These are phyloP conservation scores for Catostomus latipinnis DNA, from an alignment of 2,797 vertebrate species.

Conservation along the genomic window DNA sequence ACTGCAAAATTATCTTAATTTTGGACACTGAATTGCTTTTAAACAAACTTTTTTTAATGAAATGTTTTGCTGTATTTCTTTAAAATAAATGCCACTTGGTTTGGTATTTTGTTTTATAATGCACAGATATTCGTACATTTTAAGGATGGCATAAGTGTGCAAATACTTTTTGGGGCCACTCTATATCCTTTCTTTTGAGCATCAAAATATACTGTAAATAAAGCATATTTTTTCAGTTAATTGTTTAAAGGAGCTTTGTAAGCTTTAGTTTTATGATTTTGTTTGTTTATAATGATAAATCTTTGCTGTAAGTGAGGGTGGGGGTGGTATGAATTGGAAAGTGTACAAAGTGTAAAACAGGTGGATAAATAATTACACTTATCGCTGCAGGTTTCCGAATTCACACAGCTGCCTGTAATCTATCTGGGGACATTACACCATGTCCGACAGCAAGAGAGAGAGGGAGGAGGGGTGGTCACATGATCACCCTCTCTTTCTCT, in stretches of 20 bases:
- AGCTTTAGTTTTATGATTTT: neutral
- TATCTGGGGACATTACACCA: slow-evolving; percentile 47
- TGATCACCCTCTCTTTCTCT: neutral
- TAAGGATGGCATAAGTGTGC: no score
- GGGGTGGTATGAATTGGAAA: slow-evolving; percentile 4
- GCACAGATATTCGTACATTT: no score
- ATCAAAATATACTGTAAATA: neutral
- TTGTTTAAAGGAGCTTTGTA: neutral
- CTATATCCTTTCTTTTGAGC: neutral
- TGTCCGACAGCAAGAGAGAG: slow-evolving; percentile 11
- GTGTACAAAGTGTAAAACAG: slow-evolving; percentile 42
- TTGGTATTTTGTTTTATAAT: no score
- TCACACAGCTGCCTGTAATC: slow-evolving; percentile 55
- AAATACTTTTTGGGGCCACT: no score
- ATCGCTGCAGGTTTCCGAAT: slow-evolving; percentile 29
- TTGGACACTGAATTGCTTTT: no score
- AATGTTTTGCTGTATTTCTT: no score
- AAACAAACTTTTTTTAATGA: no score
- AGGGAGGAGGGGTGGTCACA: slow-evolving; percentile 3
- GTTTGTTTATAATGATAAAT: neutral
- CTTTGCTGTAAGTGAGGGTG: neutral
- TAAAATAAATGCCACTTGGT: no score
- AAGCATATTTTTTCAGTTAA: neutral
- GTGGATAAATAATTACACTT: slow-evolving; percentile 53
- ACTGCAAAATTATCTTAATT: no score